Evolutionary conservation across 2,888 invertebrate genomes (phyloP), one percentile per base, ranked within the genome.

Genomic region (Acleris holmiana): DNA sequence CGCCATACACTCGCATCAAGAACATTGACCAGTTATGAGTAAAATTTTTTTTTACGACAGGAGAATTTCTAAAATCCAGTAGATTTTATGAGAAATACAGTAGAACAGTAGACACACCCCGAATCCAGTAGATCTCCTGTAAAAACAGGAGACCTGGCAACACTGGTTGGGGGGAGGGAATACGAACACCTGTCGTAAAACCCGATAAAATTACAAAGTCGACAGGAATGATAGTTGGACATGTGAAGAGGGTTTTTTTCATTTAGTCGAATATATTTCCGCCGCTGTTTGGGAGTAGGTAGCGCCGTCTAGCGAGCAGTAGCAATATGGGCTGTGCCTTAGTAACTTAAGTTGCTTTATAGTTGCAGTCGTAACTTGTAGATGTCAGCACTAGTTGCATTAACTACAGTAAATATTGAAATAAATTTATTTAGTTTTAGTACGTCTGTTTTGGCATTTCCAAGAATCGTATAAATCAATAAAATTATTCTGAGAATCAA

Each of bases 141-240:
- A n/a, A n/a, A n/a, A n/a, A n/a, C n/a, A n/a, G n/a, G n/a, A n/a
- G n/a, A n/a, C n/a, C n/a, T n/a, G n/a, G n/a, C n/a, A n/a, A n/a
- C n/a, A n/a, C n/a, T n/a, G 40, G 40, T 0, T 40, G 3, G 8
- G 41, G 41, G 44, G 44, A 44, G 44, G 44, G 44, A 44, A n/a
- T n/a, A 44, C 46, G 63, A 79, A 77, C 80, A 80, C 79, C 81
- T 81, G 82, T 76, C 75, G 68, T 64, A 23, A 54, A 69, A 76
- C 5, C 41, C 66, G 56, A 65, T 57, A 23, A 72, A 73, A 69
- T 74, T 50, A 23, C 59, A 66, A 69, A 18, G 29, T 6, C 17
- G 19, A 13, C 6, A n/a, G 15, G 15, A 23, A 23, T 4, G 35
- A 50, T 10, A 1, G 19, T 17, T 19, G 18, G 41, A 18, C 6